Conservation (phyloP, 1,140 invertebrate genomes). For the Drosophila bipectinata region DNA sequence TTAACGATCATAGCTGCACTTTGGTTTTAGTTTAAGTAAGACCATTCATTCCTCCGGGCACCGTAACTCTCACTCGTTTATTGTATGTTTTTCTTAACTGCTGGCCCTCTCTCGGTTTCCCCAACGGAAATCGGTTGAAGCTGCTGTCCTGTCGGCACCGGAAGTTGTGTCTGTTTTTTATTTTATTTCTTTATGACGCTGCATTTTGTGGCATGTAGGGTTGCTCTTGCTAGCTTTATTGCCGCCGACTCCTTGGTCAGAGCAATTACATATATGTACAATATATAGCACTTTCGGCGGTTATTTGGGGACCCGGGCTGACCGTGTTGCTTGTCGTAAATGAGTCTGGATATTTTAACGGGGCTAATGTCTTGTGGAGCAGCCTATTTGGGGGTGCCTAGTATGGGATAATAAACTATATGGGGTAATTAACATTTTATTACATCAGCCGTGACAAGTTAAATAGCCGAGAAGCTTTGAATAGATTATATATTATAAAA, state of each 20-base stretch:
- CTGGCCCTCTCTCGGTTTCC: constrained; percentile 12
- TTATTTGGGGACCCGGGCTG: constrained; percentile 45
- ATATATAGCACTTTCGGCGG: constrained; percentile 37
- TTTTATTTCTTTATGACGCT: constrained; percentile 55
- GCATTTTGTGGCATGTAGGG: constrained; percentile 66
- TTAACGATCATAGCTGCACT: constrained; percentile 16
- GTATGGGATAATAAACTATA: constrained; percentile 50
- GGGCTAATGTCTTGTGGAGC: constrained; percentile 54
- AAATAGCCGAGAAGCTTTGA: not conserved
- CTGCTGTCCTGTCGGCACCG: constrained; percentile 12
- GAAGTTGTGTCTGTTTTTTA: constrained; percentile 37
- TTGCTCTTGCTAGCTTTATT: constrained; percentile 9
- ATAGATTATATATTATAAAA: too few species aligned
- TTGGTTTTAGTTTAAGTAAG: constrained; percentile 17
- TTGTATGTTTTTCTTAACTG: constrained; percentile 38
- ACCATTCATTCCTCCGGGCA: constrained; percentile 21
- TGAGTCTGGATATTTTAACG: constrained; percentile 45
- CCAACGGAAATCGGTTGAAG: constrained; percentile 35
- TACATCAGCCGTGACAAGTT: not conserved
- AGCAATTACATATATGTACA: constrained; percentile 60
- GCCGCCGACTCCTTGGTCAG: constrained; percentile 13
- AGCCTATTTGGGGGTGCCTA: constrained; percentile 40
- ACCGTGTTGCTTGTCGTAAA: constrained; percentile 61
- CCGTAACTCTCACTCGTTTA: constrained; percentile 10
- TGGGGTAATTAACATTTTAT: constrained; percentile 63